Base-by-base conservation (phyloP, 2,113 vertebrate species). In the Geothlypis trichas region DNA sequence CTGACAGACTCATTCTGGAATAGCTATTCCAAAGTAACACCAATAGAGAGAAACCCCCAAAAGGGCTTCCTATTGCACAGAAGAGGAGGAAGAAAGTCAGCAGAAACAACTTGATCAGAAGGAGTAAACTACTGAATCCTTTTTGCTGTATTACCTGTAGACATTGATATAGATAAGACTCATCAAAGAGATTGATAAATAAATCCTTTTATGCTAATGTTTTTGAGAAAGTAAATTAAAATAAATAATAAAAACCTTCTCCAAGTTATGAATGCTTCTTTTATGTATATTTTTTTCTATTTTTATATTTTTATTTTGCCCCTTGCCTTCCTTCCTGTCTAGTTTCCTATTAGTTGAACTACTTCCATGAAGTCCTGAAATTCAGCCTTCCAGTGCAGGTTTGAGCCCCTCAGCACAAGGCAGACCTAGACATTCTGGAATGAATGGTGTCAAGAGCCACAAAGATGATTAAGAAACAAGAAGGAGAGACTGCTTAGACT, bases 201-300 rank as follows among this genome's bases (percentile, higher is more conserved):
- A 0, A 83, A 73, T 9, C 2, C 8, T 51, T 67, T 65, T 12
- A 69, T 3, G 9, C 10, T 10, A 49, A 33, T 0, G 1, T 66
- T 86, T 73, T 35, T 35, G 4, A 80, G 54, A 75, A 82, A 69
- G 55, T 18, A 63, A 46, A 57, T 30, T 26, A 37, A 90, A 75
- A 82, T 24, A 68, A 84, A n/a, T 11, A 58, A 26, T 62, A 71
- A 73, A 90, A 90, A 37, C 7, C 47, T 30, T 3, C 8, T 81
- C 12, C 30, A 63, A 39, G 8, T 39, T 81, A 28, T 7, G 9
- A 33, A 2, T 21, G 16, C 17, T 81, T 73, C 12, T 68, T 58
- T 62, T 66, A 42, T 14, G 69, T 78, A 57, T 31, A 10, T 46
- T 59, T n/a, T 17, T 13, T 21, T 2, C 41, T 41, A 41, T 41